A percentile compares a stretch with the other conserved stretches of the same genome.
Conservation (phyloP, 1,140 invertebrate species). For the Bactericera cockerelli region DNA sequence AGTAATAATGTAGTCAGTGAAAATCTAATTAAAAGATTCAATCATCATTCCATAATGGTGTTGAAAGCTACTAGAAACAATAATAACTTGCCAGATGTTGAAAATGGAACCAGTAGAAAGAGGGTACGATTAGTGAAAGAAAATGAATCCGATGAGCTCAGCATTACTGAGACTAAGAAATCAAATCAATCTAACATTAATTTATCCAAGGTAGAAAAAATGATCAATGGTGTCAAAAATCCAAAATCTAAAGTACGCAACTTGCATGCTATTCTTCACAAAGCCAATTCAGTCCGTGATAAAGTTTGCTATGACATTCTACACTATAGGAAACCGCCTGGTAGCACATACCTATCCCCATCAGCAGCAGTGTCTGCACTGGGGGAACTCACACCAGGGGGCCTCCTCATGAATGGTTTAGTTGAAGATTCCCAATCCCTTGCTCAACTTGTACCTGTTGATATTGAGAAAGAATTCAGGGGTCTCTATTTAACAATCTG, state of each 20-base stretch:
- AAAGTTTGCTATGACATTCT: slow-evolving; percentile 16
- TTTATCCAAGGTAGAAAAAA: slow-evolving; percentile 16
- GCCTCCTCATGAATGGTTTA: slow-evolving; percentile 75
- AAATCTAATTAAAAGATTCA: slow-evolving; percentile 42
- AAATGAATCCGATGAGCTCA: slow-evolving; percentile 16
- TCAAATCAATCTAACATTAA: slow-evolving; percentile 15
- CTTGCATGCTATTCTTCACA: slow-evolving; percentile 10
- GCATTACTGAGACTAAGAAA: slow-evolving; percentile 1
- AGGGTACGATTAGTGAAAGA: slow-evolving; percentile 25
- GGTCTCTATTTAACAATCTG: slow-evolving; percentile 68
- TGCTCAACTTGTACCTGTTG: slow-evolving; percentile 55
- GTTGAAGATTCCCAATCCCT: slow-evolving; percentile 46
- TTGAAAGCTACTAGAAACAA: slow-evolving; percentile 50
- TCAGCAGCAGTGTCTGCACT: slow-evolving; percentile 62
- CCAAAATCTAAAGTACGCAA: slow-evolving; percentile 11
- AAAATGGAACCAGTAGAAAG: slow-evolving; percentile 27
- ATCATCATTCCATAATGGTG: slow-evolving; percentile 95
- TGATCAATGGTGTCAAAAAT: slow-evolving; percentile 16
- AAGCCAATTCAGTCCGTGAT: slow-evolving; percentile 16
- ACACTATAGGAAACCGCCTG: slow-evolving; percentile 15
- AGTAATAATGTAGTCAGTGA: slow-evolving; percentile 44
- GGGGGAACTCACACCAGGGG: slow-evolving; percentile 83
- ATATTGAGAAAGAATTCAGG: slow-evolving; percentile 67
- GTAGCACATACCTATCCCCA: slow-evolving; percentile 32
- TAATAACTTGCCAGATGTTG: slow-evolving; percentile 21